phyloP scores from a whole-genome alignment of 1,140 invertebrate species.

The Ylistrum balloti region DNA sequence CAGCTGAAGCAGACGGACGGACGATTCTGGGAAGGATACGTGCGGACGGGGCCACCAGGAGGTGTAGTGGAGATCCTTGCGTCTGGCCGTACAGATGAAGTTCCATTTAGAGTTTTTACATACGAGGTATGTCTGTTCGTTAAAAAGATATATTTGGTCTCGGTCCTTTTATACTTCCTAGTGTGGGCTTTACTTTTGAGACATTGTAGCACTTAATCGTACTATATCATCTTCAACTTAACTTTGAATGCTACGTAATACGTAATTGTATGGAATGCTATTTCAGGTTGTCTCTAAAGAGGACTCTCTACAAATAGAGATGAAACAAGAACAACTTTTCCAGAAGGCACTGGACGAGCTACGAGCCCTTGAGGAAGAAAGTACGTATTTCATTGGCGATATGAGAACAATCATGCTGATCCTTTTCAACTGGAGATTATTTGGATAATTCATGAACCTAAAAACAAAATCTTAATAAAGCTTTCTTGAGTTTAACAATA shows the following conservation, averaged over 20 bases:
- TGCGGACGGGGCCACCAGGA: constrained; percentile 54
- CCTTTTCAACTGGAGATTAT: too few relatives aligned
- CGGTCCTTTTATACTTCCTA: too few relatives aligned
- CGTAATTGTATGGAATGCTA: background rate
- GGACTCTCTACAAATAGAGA: constrained; percentile 56
- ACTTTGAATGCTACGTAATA: too few relatives aligned
- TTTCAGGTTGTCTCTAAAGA: constrained; percentile 62
- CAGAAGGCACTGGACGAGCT: constrained; percentile 56
- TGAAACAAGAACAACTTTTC: constrained; percentile 59
- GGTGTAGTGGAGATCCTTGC: constrained; percentile 54
- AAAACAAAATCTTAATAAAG: too few relatives aligned
- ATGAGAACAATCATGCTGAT: too few relatives aligned
- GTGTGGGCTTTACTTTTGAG: too few relatives aligned
- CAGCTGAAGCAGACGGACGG: constrained; percentile 54
- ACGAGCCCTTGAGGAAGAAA: constrained; percentile 55
- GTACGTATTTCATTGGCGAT: constrained; percentile 44
- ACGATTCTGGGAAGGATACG: constrained; percentile 57
- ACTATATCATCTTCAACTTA: too few relatives aligned
- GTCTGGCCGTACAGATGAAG: constrained; percentile 37
- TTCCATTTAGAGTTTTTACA: constrained; percentile 53
- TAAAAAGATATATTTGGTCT: too few relatives aligned
- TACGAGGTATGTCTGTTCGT: constrained; percentile 49
- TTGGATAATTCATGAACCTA: too few relatives aligned
- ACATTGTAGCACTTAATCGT: too few relatives aligned
- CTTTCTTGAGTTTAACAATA: too few relatives aligned